Base-by-base conservation (phyloP, 2,888 invertebrate species). In the Drosophila peninsularis region DNA sequence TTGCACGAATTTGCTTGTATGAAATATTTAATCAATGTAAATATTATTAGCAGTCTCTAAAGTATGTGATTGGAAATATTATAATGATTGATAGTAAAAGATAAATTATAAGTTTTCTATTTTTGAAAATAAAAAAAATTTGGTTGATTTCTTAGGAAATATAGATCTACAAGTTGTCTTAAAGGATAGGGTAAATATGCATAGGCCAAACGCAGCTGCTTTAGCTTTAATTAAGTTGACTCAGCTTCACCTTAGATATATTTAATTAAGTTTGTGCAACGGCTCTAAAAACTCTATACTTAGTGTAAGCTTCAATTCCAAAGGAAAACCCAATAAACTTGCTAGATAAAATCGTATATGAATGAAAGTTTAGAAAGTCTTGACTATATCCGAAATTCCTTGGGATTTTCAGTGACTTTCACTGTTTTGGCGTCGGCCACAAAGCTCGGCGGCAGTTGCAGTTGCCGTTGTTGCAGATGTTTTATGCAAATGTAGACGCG, bases 401-500 rank as follows among this genome's bases (percentile, higher is more conserved):
- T 17, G 24, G 57, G 45, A 69, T 63, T 64, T 62, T 54, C 50
- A 58, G 44, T 55, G 67, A 72, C 67, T 73, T 67, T 75, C 56
- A 44, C 55, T 62, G 45, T 55, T n/a, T 41, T 27, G 30, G 32
- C n/a, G 7, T 11, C 5, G 44, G 65, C 52, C 36, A 44, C 53
- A 57, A 57, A 65, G 32, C 41, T 47, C 32, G 37, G 14, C n/a
- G 36, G 36, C 36, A 34, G 7, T 34, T 32, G 45, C 24, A 24
- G 47, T 32, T 66, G 47, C 44, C 21, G 47, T 34, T 53, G 66
- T 30, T 54, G 67, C 56, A 63, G 57, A 61, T 62, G 54, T 47
- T 32, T 57, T 62, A 32, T 71, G 65, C 53, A 78, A 65, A 64
- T 79, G 56, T 61, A 66, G 70, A 54, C 50, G 64, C 56, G 45